These are phyloP conservation scores for Chroicocephalus ridibundus DNA, from an alignment of 2,113 vertebrate genomes.

Conservation along the genomic window DNA sequence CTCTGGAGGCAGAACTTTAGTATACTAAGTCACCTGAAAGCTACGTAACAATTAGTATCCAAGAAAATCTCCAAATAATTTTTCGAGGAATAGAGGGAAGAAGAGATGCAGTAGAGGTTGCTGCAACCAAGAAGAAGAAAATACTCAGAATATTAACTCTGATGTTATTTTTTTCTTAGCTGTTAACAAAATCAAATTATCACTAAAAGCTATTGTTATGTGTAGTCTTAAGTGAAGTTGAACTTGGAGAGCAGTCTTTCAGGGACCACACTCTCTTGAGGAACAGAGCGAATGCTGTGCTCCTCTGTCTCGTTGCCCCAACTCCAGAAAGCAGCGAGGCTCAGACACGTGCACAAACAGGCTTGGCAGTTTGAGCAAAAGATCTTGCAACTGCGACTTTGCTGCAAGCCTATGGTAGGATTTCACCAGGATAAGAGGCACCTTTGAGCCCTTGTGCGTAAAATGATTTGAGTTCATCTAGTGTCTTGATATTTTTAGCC, in stretches of 20 bases:
- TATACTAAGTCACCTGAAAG: neutral
- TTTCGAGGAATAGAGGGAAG: neutral
- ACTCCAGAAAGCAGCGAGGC: fast-evolving
- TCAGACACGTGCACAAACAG: neutral
- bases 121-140: neutral
- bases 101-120: neutral
- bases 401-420: neutral
- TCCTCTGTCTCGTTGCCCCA: neutral
- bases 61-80: neutral
- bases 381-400: neutral
- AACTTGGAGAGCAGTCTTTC: neutral
- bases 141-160: neutral
- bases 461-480: neutral
- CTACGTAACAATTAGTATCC: neutral
- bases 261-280: fast-evolving
- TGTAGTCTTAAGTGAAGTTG: neutral
- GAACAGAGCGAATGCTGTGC: fast-evolving
- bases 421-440: neutral
- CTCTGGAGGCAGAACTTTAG: neutral
- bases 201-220: neutral
- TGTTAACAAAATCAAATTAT: neutral
- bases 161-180: neutral
- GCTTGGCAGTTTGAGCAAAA: neutral
- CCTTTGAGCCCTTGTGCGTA: neutral
- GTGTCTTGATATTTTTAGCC: neutral